A percentile compares a stretch with the other conserved stretches of the same genome.
Conservation (phyloP, 2,113 vertebrate genomes). For the Nerophis lumbriciformis region DNA sequence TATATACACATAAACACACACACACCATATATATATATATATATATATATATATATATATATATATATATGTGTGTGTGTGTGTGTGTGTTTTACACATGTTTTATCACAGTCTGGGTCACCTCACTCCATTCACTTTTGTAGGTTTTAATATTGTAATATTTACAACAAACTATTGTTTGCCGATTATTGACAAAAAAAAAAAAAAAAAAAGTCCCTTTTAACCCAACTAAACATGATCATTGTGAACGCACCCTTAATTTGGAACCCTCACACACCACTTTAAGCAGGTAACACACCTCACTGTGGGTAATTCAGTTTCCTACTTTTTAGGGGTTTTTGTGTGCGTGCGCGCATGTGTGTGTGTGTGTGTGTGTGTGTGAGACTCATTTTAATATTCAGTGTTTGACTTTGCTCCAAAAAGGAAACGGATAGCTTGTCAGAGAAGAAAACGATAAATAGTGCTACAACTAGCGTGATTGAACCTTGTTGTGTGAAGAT, state of each 20-base stretch:
- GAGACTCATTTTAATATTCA: slow-evolving; percentile 50
- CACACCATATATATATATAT: no score
- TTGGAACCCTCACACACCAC: slow-evolving; percentile 47
- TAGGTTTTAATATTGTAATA: no score
- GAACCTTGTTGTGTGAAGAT: slow-evolving; percentile 87
- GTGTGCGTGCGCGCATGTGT: not conserved
- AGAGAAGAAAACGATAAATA: slow-evolving; percentile 64
- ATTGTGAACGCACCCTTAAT: slow-evolving; percentile 17
- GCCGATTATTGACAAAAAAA: slow-evolving; percentile 12
- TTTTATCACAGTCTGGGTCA: no score
- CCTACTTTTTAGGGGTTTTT: slow-evolving; percentile 22
- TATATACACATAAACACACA: no score
- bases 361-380: not conserved
- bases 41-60: no score
- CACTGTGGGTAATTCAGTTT: slow-evolving; percentile 61
- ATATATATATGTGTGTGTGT: no score
- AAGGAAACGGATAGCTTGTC: slow-evolving; percentile 29
- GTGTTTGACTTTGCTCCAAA: slow-evolving; percentile 49
- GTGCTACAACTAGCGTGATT: slow-evolving; percentile 59
- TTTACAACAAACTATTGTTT: no score
- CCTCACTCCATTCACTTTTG: no score
- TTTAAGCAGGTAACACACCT: slow-evolving; percentile 52
- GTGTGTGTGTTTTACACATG: no score
- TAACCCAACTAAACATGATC: no score
- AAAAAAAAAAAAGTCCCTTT: slow-evolving; percentile 34